A percentile compares a stretch with the other conserved stretches of the same genome.
Evolutionary conservation across 2,113 vertebrate genomes (phyloP).

Genomic region (Camelus dromedarius): DNA sequence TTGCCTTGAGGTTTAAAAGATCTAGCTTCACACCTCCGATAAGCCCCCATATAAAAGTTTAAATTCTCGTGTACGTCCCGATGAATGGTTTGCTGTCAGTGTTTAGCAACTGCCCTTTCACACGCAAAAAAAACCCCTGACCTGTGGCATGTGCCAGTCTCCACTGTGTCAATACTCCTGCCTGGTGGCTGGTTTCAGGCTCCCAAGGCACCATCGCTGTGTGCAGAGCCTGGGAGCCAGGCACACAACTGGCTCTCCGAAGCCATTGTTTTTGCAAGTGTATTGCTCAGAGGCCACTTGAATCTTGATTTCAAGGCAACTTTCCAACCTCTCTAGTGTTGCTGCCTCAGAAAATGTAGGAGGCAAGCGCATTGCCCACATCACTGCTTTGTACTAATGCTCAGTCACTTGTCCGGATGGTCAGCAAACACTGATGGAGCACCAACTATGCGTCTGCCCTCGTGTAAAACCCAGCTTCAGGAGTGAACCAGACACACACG

Average conservation of each 20-base stretch:
- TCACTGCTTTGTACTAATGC: background rate
- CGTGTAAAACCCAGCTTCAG: background rate
- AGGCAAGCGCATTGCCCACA: background rate
- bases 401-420: fast-evolving
- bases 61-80: background rate
- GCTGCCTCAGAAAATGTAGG: background rate
- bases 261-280: background rate
- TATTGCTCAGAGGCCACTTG: background rate
- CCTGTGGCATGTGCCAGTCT: background rate
- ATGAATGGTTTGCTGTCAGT: background rate
- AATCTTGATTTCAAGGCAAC: background rate
- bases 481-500: background rate
- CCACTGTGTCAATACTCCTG: background rate
- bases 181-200: background rate
- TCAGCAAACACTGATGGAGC: background rate
- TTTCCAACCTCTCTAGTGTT: background rate
- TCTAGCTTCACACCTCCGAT: background rate
- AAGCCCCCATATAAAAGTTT: background rate
- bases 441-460: background rate
- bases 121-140: background rate
- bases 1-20: background rate
- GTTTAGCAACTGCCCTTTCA: background rate
- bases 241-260: fast-evolving
- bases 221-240: background rate
- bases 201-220: fast-evolving